Percentiles rank a stretch among this genome's conserved stretches.
phyloP scores from a whole-genome alignment of 2,888 invertebrate genomes.

The Chymomyza procnemis region DNA sequence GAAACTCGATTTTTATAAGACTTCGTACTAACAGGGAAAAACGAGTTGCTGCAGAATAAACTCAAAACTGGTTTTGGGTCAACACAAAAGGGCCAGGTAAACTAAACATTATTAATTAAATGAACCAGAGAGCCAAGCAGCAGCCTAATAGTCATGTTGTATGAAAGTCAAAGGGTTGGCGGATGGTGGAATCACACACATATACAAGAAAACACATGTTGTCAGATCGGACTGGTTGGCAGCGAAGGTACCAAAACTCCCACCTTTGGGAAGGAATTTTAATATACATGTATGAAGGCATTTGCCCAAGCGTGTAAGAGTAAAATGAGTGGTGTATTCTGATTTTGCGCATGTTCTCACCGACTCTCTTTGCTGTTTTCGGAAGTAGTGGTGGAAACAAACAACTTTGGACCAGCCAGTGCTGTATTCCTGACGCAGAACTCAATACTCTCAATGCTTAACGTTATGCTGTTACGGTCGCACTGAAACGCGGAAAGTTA shows the following conservation, averaged over 20 bases:
- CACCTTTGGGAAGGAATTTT: background rate
- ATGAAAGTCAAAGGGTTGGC: slow-evolving; percentile 47
- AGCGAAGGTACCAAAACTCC: background rate
- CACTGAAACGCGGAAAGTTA: background rate
- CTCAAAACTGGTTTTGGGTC: background rate
- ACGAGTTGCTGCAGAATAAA: background rate
- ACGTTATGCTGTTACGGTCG: background rate
- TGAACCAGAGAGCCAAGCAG: background rate
- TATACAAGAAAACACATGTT: slow-evolving; percentile 6
- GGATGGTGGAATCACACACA: slow-evolving; percentile 36
- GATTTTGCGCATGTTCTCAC: background rate
- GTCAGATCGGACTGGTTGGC: background rate
- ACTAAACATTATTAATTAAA: background rate
- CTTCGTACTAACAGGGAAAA: background rate
- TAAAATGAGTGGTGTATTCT: background rate
- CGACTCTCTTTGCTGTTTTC: background rate
- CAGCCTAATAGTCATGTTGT: background rate
- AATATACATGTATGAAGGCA: background rate
- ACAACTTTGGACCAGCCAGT: background rate
- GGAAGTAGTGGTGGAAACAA: background rate
- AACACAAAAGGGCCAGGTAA: background rate
- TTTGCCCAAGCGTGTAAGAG: background rate
- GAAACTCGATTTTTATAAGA: background rate
- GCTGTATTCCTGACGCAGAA: slow-evolving; percentile 54
- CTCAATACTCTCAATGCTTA: slow-evolving; percentile 16